A percentile compares a stretch with the other conserved stretches of the same genome.
Conservation (phyloP, 1,140 invertebrate genomes). For the Neodiprion fabricii region DNA sequence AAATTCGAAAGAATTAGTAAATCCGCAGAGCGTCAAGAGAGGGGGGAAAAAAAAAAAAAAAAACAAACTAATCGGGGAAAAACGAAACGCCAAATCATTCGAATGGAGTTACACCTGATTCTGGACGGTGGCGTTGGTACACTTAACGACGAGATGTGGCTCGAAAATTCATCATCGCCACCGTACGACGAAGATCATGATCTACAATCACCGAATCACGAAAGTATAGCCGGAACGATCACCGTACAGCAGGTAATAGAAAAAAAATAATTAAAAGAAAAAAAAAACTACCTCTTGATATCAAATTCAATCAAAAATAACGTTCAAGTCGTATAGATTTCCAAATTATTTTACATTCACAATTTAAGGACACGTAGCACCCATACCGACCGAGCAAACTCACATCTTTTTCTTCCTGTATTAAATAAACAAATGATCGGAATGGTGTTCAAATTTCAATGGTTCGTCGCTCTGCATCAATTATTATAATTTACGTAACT, state of each 20-base stretch:
- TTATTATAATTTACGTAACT: no score
- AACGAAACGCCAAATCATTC: conserved; percentile 3
- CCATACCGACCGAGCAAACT: no score
- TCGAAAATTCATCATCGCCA: conserved; percentile 46
- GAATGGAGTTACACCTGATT: conserved; percentile 53
- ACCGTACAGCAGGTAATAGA: conserved; percentile 49
- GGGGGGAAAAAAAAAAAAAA: background rate
- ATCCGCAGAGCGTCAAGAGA: background rate
- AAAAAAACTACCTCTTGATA: no score
- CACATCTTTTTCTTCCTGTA: no score
- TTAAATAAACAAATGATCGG: no score
- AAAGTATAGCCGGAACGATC: conserved; percentile 44
- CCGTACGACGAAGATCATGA: conserved; percentile 43
- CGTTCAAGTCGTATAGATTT: no score
- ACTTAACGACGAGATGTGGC: conserved; percentile 49
- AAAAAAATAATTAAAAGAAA: background rate
- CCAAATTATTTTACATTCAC: no score
- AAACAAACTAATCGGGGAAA: background rate
- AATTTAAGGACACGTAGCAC: no score
- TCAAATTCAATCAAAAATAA: no score
- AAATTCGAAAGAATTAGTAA: background rate
- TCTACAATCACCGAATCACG: conserved; percentile 44
- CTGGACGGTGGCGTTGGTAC: conserved; percentile 51
- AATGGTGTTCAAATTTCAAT: no score
- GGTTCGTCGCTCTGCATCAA: no score